These are phyloP conservation scores for Archaeoteleia sp. DNA, from an alignment of 2,888 invertebrate species.

Conservation along the genomic window DNA sequence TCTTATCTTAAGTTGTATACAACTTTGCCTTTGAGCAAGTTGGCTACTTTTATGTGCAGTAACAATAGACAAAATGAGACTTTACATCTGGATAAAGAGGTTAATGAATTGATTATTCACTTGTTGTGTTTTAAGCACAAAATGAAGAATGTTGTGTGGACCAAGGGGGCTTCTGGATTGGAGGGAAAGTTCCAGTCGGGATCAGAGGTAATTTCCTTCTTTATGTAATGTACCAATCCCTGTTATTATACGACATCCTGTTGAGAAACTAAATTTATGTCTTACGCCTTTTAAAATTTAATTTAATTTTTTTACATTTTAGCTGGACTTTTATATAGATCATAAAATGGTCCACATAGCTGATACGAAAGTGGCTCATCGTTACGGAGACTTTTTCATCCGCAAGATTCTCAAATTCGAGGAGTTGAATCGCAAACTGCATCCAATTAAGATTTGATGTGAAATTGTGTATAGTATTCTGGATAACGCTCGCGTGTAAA, in stretches of 20 bases:
- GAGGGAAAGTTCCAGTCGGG: constrained; percentile 98
- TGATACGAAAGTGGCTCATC: constrained; percentile 98
- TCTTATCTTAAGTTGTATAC: constrained; percentile 98
- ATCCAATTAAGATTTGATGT: constrained; percentile 84
- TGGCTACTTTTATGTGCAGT: constrained; percentile 92
- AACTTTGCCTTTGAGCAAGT: constrained; percentile 93
- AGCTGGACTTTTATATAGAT: constrained; percentile 99
- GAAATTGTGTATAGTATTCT: no score
- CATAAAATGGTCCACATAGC: constrained; percentile 99
- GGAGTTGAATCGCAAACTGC: constrained; percentile 92
- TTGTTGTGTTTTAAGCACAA: constrained; percentile 99
- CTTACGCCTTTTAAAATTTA: no score
- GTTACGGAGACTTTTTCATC: constrained; percentile 99
- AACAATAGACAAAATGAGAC: constrained; percentile 73
- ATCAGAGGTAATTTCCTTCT: no score
- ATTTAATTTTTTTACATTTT: no score
- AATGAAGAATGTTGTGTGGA: constrained; percentile 99
- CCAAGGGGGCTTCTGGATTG: constrained; percentile 90
- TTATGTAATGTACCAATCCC: no score
- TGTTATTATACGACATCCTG: no score
- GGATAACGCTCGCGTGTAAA: no score
- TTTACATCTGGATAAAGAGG: constrained; percentile 85
- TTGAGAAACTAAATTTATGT: no score
- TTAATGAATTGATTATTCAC: constrained; percentile 89
- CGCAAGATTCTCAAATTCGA: constrained; percentile 98